Evolutionary conservation across 1,140 invertebrate genomes (phyloP).

Genomic region (Palaemon carinicauda): DNA sequence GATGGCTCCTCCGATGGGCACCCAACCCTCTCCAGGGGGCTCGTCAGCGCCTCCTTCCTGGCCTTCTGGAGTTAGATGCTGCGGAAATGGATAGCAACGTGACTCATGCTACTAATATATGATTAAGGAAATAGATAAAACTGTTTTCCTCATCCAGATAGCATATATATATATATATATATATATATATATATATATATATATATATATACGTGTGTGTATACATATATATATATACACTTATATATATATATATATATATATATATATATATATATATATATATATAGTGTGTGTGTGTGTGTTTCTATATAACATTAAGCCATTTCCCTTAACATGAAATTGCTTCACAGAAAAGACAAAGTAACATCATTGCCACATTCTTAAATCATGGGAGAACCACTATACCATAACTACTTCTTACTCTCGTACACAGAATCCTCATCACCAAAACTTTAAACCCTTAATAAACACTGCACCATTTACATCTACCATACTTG

Average conservation of each 20-base stretch:
- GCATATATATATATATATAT: background rate
- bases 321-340: no score
- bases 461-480: no score
- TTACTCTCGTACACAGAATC: no score
- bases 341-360: no score
- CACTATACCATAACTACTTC: no score
- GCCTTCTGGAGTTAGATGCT: slow-evolving; percentile 37
- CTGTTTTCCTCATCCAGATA: background rate
- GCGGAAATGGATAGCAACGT: background rate
- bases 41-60: background rate
- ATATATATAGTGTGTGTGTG: background rate
- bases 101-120: background rate
- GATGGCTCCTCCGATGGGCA: slow-evolving; percentile 72
- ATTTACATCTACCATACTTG: no score
- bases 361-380: no score
- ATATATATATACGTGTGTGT: background rate
- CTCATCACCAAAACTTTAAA: no score
- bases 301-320: background rate
- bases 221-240: background rate
- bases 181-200: background rate
- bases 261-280: background rate
- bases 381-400: no score
- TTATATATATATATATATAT: background rate
- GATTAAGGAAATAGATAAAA: no score
- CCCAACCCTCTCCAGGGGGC: slow-evolving; percentile 67